These are phyloP conservation scores for Cladopsammia gracilis DNA, from an alignment of 64 coral and sea anemone species.

Conservation along the genomic window DNA sequence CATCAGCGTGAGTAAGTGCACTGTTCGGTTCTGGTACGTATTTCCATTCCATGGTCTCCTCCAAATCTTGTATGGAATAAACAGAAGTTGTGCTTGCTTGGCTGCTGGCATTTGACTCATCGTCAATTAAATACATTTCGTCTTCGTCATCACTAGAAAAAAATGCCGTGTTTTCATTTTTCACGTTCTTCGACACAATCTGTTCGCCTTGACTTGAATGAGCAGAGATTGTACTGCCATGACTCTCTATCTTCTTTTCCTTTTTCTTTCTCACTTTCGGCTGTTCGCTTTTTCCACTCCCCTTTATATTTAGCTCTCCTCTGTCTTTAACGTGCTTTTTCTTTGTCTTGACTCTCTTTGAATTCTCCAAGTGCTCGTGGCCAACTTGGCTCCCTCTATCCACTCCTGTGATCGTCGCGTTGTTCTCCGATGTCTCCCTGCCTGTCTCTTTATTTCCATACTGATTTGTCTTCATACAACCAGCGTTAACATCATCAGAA, in stretches of 20 bases:
- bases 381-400: no score
- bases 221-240: neutral
- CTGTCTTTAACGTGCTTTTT: no score
- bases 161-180: no score
- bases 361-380: no score
- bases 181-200: neutral
- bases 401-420: no score
- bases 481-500: neutral
- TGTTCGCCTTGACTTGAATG: neutral
- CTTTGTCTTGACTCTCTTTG: no score
- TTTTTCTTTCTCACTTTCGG: conserved; percentile 8
- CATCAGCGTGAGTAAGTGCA: neutral
- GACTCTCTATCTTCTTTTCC: neutral
- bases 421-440: no score
- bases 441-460: no score
- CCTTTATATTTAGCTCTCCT: no score
- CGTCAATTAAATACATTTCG: no score
- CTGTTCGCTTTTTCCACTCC: no score
- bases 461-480: no score
- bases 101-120: neutral
- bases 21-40: neutral
- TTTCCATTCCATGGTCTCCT: neutral
- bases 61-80: neutral
- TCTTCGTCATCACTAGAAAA: neutral
- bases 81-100: neutral